These are phyloP conservation scores for Neosilurus hyrtlii DNA, from an alignment of 2,797 vertebrate species.

Conservation along the genomic window DNA sequence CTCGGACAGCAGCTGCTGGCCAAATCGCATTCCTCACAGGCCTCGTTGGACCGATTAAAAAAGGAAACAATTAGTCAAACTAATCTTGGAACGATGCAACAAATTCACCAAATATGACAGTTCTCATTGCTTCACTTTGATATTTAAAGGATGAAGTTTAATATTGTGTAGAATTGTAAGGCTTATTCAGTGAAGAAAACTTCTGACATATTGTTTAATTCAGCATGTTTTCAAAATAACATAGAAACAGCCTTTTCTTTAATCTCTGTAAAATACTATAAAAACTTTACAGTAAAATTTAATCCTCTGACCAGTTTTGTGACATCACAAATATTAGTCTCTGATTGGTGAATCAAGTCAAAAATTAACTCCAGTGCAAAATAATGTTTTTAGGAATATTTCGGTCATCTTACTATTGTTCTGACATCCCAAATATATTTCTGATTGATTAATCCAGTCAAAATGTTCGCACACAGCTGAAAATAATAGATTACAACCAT, in stretches of 20 bases:
- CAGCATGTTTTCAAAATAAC: neutral
- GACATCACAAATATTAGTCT: neutral
- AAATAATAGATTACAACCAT: too few relatives aligned
- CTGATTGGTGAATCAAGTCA: neutral
- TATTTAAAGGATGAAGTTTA: neutral
- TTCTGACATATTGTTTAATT: neutral
- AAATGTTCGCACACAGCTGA: neutral
- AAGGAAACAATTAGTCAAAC: slow-evolving; percentile 76
- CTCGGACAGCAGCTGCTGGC: slow-evolving; percentile 77
- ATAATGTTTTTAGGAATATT: neutral
- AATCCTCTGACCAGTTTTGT: neutral
- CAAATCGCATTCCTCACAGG: slow-evolving; percentile 68
- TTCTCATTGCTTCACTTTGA: slow-evolving; percentile 48
- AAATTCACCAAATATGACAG: neutral
- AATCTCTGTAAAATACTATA: too few relatives aligned
- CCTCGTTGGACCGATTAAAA: slow-evolving; percentile 73
- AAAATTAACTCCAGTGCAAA: neutral
- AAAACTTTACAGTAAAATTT: neutral
- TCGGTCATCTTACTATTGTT: neutral
- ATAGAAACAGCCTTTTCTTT: neutral
- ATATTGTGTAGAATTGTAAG: neutral
- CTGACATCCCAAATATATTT: too few relatives aligned
- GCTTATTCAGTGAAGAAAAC: neutral
- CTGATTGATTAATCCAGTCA: neutral
- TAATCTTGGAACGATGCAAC: neutral